phyloP scores from a whole-genome alignment of 2,888 invertebrate species.

The Agelastica alni region DNA sequence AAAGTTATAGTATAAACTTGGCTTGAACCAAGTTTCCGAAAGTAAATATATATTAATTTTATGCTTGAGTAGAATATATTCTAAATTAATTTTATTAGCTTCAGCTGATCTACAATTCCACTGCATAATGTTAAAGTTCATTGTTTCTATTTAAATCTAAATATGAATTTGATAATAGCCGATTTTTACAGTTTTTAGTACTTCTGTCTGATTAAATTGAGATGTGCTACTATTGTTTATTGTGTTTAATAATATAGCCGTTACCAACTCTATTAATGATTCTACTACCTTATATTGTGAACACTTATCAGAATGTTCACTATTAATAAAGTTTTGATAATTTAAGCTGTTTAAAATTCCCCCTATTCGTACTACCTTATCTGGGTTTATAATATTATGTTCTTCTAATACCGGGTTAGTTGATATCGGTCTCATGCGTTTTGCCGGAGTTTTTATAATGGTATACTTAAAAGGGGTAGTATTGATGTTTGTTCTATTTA shows the following conservation, averaged over 20 bases:
- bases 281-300: not conserved
- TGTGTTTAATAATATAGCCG: not conserved
- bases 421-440: not conserved
- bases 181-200: not conserved
- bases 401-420: not conserved
- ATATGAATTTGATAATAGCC: not conserved
- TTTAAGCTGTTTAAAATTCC: not conserved
- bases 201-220: not conserved
- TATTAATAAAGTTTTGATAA: not conserved
- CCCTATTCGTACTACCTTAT: not conserved
- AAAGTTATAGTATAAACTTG: not conserved
- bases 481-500: not conserved
- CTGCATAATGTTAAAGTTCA: not conserved
- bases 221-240: not conserved
- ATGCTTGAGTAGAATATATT: not conserved
- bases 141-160: not conserved
- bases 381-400: not conserved
- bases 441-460: not conserved
- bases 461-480: not conserved
- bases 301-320: not conserved
- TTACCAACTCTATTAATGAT: not conserved
- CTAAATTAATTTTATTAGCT: slow-evolving; percentile 1
- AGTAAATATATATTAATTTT: too few relatives aligned
- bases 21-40: too few relatives aligned
- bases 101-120: not conserved